Conservation (phyloP, 2,888 invertebrate genomes). For the Sinelater perroti region DNA sequence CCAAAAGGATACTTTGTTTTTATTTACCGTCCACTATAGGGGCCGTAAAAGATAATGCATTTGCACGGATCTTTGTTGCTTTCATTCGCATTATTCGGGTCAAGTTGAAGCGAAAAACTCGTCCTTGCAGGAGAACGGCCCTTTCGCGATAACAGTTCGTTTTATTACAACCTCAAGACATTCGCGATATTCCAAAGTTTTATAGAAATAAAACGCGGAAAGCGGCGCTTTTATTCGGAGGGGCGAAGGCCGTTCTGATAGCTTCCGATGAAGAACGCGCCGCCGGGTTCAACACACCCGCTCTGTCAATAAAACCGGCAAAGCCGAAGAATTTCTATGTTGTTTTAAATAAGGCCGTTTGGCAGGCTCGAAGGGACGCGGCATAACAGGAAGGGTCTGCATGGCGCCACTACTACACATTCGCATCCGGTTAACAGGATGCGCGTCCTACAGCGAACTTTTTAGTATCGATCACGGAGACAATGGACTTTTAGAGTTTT, state of each 20-base stretch:
- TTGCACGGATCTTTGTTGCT: slow-evolving; percentile 34
- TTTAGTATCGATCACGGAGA: slow-evolving; percentile 36
- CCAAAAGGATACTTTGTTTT: slow-evolving; percentile 34
- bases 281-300: too few species aligned
- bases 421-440: slow-evolving; percentile 36
- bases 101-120: slow-evolving; percentile 25
- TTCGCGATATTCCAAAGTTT: slow-evolving; percentile 14
- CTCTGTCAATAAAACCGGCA: too few species aligned
- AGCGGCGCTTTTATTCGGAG: background rate
- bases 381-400: slow-evolving; percentile 32
- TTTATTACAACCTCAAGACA: slow-evolving; percentile 14
- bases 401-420: slow-evolving; percentile 37
- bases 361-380: slow-evolving; percentile 24
- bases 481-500: slow-evolving; percentile 30
- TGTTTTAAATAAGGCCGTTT: slow-evolving; percentile 21
- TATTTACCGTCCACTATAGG: slow-evolving; percentile 33
- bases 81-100: slow-evolving; percentile 29
- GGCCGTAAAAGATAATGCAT: slow-evolving; percentile 36
- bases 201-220: slow-evolving; percentile 15
- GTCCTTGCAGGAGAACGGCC: slow-evolving; percentile 18
- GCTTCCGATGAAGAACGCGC: too few species aligned
- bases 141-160: slow-evolving; percentile 11
- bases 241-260: background rate
- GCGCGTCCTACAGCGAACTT: slow-evolving; percentile 31
- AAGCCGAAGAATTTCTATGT: too few species aligned